Evolutionary conservation across 2,113 vertebrate species (phyloP).

Genomic region (Romanogobio albipinnatus): DNA sequence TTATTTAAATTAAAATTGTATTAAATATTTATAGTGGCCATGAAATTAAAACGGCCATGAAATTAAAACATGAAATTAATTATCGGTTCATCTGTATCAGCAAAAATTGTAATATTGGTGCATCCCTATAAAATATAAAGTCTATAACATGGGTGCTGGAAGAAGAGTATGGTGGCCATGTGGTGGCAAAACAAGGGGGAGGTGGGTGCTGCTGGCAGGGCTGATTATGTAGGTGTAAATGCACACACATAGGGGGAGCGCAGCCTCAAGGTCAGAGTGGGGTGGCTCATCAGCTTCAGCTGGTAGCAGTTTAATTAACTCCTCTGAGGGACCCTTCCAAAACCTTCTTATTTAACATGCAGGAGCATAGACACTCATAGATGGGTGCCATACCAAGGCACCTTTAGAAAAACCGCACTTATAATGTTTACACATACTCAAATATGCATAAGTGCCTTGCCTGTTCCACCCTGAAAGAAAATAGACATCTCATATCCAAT

Average conservation of each 20-base stretch:
- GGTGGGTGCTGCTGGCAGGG: constrained; percentile 42
- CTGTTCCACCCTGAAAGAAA: constrained; percentile 29
- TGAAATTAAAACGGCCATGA: too few relatives aligned
- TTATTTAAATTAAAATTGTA: too few relatives aligned
- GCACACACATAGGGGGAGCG: constrained; percentile 64
- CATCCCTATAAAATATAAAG: too few relatives aligned
- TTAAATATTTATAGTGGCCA: too few relatives aligned
- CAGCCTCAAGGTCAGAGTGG: constrained; percentile 78
- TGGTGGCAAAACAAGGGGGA: neutral
- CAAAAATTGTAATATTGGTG: neutral
- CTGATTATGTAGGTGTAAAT: constrained; percentile 82
- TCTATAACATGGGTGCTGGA: too few relatives aligned
- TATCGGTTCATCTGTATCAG: too few relatives aligned
- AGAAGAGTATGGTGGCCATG: constrained; percentile 2
- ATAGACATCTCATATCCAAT: constrained; percentile 48
- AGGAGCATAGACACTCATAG: constrained; percentile 67
- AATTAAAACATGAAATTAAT: too few relatives aligned
- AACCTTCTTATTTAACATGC: constrained; percentile 79
- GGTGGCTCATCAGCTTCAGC: constrained; percentile 79
- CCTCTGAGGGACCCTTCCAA: constrained; percentile 75
- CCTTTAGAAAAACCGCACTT: constrained; percentile 55
- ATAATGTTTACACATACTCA: constrained; percentile 5
- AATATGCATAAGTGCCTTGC: constrained; percentile 15
- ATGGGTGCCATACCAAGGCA: constrained; percentile 25
- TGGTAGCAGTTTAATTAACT: constrained; percentile 85